Evolutionary conservation across 2,888 invertebrate species (phyloP).

Genomic region (Andrena haemorrhoa): DNA sequence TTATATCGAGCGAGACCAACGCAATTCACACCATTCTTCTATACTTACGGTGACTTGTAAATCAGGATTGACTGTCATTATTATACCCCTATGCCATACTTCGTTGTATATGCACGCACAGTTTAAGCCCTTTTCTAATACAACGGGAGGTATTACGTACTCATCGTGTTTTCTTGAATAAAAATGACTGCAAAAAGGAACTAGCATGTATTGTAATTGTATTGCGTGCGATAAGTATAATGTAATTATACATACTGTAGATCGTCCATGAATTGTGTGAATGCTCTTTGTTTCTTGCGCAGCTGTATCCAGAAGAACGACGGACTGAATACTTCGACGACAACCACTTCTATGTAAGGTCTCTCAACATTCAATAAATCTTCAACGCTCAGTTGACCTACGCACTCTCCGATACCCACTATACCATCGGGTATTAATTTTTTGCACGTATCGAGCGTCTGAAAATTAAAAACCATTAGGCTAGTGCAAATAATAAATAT

Average conservation of each 20-base stretch:
- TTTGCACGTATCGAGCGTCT: slow-evolving; percentile 67
- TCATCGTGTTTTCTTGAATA: slow-evolving; percentile 60
- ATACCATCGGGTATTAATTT: slow-evolving; percentile 76
- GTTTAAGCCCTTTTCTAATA: slow-evolving; percentile 79
- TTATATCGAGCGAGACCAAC: not conserved
- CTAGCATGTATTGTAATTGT: not conserved
- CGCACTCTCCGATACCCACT: slow-evolving; percentile 75
- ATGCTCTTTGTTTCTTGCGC: slow-evolving; percentile 62
- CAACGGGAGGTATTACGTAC: slow-evolving; percentile 75
- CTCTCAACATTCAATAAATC: slow-evolving; percentile 49
- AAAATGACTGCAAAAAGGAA: slow-evolving; percentile 69
- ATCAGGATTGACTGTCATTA: slow-evolving; percentile 77
- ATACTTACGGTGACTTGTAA: slow-evolving; percentile 77
- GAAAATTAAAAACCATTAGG: slow-evolving; percentile 36
- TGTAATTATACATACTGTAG: slow-evolving; percentile 73
- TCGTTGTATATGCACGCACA: slow-evolving; percentile 77
- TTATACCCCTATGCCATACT: slow-evolving; percentile 80
- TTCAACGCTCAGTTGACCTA: slow-evolving; percentile 74
- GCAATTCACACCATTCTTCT: not conserved
- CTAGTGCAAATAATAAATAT: not conserved
- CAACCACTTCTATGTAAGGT: slow-evolving; percentile 71
- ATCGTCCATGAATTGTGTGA: slow-evolving; percentile 75
- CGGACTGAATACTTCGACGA: slow-evolving; percentile 80
- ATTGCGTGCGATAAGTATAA: not conserved
- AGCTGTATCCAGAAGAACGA: slow-evolving; percentile 82